Base-by-base conservation (phyloP, 2,797 vertebrate genomes). In the Simalia tracyae region DNA sequence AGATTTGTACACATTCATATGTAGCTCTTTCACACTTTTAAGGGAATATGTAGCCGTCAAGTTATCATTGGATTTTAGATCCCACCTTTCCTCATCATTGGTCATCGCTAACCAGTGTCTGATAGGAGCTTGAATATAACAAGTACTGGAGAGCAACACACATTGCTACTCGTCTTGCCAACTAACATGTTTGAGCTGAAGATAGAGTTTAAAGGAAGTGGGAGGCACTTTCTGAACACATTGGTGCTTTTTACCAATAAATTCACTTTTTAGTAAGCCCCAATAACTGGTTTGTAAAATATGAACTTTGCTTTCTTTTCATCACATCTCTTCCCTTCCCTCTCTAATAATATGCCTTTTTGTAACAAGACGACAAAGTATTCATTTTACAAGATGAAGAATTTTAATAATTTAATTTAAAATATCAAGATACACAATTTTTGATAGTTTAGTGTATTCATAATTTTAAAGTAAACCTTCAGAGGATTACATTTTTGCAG, bases 241-340 rank as follows among this genome's bases (percentile, higher is more conserved):
- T 6, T 36, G 66, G 66, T 72, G 66, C 15, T 72, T 76, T 76
- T 42, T 76, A 11, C 66, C 50, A 86, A 54, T 31, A 17, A 64
- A 46, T 46, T 84, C 28, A 89, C 28, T 94, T 94, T 94, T 85
- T 64, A 46, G 28, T 94, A 92, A 93, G 94, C 93, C 93, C 94
- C 95, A 95, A 94, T 93, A 91, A 15, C 0, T 92, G 92, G 93
- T 94, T 95, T 94, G 87, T 95, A 91, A 96, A 92, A 93, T 88
- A 90, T 96, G 95, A 94, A 19, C 0, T 94, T 95, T 93, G 90
- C 84, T 94, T 94, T 94, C 88, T 42, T 76, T 76, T 76, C 72
- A 76, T 42, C 36, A 3, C 22, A 22, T 42, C 36, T 36, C 72
- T 76, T 76, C 31, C 76, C 4, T 91, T 76, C 28, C 26, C 46